Conservation (phyloP, 2,113 vertebrate genomes). For the Festucalex cinctus region DNA sequence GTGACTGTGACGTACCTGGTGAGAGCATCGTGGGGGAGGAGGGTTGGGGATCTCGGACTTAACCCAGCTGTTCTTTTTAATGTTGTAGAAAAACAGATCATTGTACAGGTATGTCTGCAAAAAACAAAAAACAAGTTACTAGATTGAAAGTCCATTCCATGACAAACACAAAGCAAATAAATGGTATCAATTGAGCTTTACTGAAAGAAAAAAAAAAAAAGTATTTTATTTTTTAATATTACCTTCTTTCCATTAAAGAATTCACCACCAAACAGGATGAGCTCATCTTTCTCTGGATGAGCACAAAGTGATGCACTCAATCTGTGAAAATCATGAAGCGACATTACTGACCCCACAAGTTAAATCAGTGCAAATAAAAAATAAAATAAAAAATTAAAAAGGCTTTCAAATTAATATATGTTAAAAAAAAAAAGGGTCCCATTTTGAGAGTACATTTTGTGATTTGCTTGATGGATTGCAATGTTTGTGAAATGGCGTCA, state of each 20-base stretch:
- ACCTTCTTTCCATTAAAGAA: constrained; percentile 98
- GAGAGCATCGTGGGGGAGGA: constrained; percentile 87
- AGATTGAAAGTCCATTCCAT: not conserved
- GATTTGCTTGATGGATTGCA: not conserved
- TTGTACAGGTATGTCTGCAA: constrained; percentile 88
- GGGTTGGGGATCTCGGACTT: constrained; percentile 86
- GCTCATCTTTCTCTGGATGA: constrained; percentile 91
- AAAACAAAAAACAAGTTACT: not conserved
- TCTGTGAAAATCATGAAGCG: constrained; percentile 56
- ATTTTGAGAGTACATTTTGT: not conserved
- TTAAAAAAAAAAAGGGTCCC: not conserved
- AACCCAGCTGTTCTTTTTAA: constrained; percentile 87
- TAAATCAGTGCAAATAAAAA: not conserved
- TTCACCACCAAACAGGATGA: constrained; percentile 97
- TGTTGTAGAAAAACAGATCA: constrained; percentile 87
- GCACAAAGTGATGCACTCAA: constrained; percentile 83
- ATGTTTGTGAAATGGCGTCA: not conserved
- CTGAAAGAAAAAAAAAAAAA: too few species aligned
- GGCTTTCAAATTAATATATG: not conserved
- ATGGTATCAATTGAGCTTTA: not conserved
- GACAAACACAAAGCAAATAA: not conserved
- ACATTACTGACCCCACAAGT: not conserved
- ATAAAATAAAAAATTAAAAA: too few species aligned
- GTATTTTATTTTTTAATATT: constrained; percentile 3
- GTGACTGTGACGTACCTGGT: constrained; percentile 79